These are phyloP conservation scores for Geophilus truncorum DNA, from an alignment of 2,888 invertebrate genomes.

Conservation along the genomic window DNA sequence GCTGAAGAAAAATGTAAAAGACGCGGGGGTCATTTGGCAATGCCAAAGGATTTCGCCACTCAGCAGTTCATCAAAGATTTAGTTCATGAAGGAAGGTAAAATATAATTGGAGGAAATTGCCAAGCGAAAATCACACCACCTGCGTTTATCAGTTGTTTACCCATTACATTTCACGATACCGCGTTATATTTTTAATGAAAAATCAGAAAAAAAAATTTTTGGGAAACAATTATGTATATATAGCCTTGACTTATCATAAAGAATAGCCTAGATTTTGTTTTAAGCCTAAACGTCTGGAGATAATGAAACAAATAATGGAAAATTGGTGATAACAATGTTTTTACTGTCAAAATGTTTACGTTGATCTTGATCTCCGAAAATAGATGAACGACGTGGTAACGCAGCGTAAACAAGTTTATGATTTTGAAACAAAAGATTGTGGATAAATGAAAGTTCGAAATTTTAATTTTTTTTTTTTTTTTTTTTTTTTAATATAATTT, in stretches of 20 bases:
- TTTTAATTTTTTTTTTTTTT: too few relatives aligned
- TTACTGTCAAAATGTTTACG: background rate
- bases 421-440: background rate
- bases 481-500: too few relatives aligned
- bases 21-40: conserved; percentile 1
- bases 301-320: background rate
- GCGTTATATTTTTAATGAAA: background rate
- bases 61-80: conserved; percentile 26
- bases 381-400: background rate
- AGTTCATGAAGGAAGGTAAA: conserved; percentile 18
- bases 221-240: background rate
- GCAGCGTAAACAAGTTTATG: background rate
- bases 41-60: conserved; percentile 20
- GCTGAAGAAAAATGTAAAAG: background rate
- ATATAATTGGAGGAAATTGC: background rate
- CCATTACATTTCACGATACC: background rate
- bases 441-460: background rate
- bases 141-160: conserved; percentile 4
- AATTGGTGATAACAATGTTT: background rate
- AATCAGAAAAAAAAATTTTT: background rate
- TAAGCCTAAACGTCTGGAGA: background rate
- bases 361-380: background rate
- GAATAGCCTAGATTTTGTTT: background rate
- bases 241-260: background rate
- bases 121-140: background rate